Evolutionary conservation across 2,797 vertebrate species (phyloP).

Genomic region (Perodicticus potto): DNA sequence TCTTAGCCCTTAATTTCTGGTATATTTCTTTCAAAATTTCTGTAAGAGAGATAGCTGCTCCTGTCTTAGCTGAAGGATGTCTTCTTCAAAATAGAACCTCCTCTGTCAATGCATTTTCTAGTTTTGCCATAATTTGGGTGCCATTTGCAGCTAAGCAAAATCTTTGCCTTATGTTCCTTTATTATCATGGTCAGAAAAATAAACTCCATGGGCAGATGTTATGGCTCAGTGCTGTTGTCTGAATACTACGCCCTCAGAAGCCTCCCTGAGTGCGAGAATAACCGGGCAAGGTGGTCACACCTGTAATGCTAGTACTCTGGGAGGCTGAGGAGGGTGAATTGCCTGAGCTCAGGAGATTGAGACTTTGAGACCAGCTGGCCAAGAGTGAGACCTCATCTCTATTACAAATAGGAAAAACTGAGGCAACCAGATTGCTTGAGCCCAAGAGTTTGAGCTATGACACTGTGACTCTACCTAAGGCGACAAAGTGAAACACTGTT

Average conservation of each 20-base stretch:
- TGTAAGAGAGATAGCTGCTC: constrained; percentile 20
- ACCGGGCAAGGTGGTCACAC: too few relatives aligned
- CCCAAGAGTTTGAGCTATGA: too few relatives aligned
- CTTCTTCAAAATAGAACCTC: neutral
- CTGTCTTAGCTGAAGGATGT: neutral
- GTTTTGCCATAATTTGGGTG: constrained; percentile 10
- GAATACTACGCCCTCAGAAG: neutral
- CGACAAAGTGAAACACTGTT: too few relatives aligned
- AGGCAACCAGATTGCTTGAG: too few relatives aligned
- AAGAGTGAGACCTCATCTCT: too few relatives aligned
- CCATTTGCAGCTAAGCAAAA: neutral
- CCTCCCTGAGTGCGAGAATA: too few relatives aligned
- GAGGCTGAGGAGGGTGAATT: too few relatives aligned
- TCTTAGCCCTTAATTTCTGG: neutral
- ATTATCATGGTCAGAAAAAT: constrained; percentile 8
- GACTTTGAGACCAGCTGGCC: too few relatives aligned
- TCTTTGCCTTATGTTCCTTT: neutral
- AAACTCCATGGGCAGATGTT: neutral
- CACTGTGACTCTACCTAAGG: too few relatives aligned
- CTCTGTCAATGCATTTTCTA: neutral
- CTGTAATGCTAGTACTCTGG: too few relatives aligned
- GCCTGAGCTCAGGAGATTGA: too few relatives aligned
- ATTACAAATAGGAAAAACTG: too few relatives aligned
- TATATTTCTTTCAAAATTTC: neutral
- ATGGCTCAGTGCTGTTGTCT: neutral